Base-by-base conservation (phyloP, 2,797 vertebrate genomes). In the Erpetoichthys calabaricus region DNA sequence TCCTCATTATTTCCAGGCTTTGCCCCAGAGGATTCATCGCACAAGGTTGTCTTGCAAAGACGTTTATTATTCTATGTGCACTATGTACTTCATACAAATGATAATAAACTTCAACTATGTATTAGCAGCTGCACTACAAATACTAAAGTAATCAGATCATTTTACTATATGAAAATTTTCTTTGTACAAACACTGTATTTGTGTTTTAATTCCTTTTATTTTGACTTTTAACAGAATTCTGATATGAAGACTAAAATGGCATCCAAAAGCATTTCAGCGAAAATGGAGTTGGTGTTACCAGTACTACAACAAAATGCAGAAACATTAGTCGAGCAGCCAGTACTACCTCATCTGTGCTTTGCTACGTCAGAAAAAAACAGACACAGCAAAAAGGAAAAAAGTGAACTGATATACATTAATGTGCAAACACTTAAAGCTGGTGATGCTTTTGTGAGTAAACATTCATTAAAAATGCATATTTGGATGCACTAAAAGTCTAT, bases 391-490 rank as follows among this genome's bases (percentile, higher is more conserved):
- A 44, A 49, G 47, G 47, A 49, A n/a, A 3, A 3, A 4, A 3
- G 45, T 60, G 41, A 50, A 49, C 3, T 7, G 47, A 49, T 55
- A 5, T 57, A 53, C 45, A 49, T 60, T 25, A 52, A 7, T 46
- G 6, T 55, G 42, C 42, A 57, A 46, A 56, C 47, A n/a, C 51
- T 45, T 42, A 57, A 41, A n/a, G 41, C 45, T n/a, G 51, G 43
- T 41, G 62, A 57, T 7, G 8, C 60, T 9, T 63, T 63, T 50
- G 57, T 59, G 45, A 63, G 55, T 59, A 42, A 47, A 41, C 41
- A 10, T 50, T 42, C 1, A 25, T 25, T 25, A 25, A 25, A 25
- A 25, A 25, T 25, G 25, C 25, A 25, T 25, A 25, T 25, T 25
- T 25, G 25, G 25, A 25, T 25, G 25, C 25, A 25, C 25, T 25